These are phyloP conservation scores for Gymnoscopelus braueri DNA, from an alignment of 2,797 vertebrate genomes.

Conservation along the genomic window DNA sequence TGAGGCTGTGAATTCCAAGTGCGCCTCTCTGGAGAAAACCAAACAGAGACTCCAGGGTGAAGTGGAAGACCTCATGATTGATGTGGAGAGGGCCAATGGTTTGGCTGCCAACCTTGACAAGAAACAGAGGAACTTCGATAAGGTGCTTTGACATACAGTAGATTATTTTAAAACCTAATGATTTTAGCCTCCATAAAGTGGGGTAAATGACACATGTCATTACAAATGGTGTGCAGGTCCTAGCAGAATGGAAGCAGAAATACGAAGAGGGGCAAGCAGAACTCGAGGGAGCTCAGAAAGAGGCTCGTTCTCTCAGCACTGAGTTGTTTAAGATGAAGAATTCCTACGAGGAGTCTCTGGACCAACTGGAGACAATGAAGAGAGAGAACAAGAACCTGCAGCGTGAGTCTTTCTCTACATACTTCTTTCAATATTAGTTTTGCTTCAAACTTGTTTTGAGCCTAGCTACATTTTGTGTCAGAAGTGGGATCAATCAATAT, in stretches of 20 bases:
- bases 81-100: slow-evolving; percentile 86
- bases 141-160: slow-evolving; percentile 64
- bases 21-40: slow-evolving; percentile 89
- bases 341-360: slow-evolving; percentile 88
- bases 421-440: too few species aligned
- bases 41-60: slow-evolving; percentile 89
- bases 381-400: slow-evolving; percentile 90
- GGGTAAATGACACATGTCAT: neutral
- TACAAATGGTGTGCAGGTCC: slow-evolving; percentile 49
- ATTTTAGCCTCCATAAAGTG: neutral
- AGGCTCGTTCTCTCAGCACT: slow-evolving; percentile 85
- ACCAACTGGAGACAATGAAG: slow-evolving; percentile 87
- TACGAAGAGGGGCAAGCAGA: slow-evolving; percentile 87
- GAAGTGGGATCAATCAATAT: too few species aligned
- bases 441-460: too few species aligned
- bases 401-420: slow-evolving; percentile 43
- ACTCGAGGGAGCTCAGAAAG: slow-evolving; percentile 86
- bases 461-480: neutral
- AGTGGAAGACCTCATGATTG: slow-evolving; percentile 91
- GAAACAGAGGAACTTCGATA: slow-evolving; percentile 90
- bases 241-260: slow-evolving; percentile 89
- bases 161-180: neutral
- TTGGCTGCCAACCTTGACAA: slow-evolving; percentile 86
- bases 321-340: slow-evolving; percentile 92
- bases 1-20: slow-evolving; percentile 88